A percentile compares a stretch with the other conserved stretches of the same genome.
phyloP scores from a whole-genome alignment of 2,888 invertebrate genomes.

The Augochlorella aurata region DNA sequence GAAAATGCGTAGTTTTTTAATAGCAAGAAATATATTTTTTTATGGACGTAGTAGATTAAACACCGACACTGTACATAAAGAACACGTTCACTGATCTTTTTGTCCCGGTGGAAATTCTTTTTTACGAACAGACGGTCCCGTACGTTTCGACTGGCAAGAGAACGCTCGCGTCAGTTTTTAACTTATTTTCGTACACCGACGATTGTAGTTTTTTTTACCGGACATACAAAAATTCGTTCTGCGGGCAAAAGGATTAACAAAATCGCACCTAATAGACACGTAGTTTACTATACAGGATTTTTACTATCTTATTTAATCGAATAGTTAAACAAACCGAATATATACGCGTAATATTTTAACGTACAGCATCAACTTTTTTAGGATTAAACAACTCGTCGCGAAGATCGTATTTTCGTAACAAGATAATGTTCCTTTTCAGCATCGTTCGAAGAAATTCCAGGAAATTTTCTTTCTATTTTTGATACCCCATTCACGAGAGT shows the following conservation, averaged over 20 bases:
- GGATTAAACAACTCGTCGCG: background rate
- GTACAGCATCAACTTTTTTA: background rate
- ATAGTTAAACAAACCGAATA: background rate
- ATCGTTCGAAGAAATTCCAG: background rate
- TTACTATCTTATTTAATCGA: background rate
- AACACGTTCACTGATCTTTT: conserved; percentile 2
- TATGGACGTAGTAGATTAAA: conserved; percentile 26
- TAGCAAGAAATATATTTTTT: conserved; percentile 49
- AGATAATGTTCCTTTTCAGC: conserved; percentile 19
- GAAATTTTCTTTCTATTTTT: conserved; percentile 41
- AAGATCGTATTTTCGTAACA: conserved; percentile 41
- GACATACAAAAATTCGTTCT: background rate
- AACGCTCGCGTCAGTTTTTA: background rate
- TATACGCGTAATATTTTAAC: background rate
- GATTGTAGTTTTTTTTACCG: no score
- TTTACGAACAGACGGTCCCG: background rate
- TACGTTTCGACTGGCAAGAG: background rate
- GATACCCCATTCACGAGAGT: conserved; percentile 8
- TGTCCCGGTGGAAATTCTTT: background rate
- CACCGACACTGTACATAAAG: conserved; percentile 20
- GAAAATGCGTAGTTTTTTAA: conserved; percentile 12
- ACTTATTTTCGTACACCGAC: no score
- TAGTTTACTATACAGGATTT: background rate
- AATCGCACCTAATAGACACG: background rate
- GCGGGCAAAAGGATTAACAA: background rate